Evolutionary conservation across 2,113 vertebrate species (phyloP).

Genomic region (Strix uralensis): DNA sequence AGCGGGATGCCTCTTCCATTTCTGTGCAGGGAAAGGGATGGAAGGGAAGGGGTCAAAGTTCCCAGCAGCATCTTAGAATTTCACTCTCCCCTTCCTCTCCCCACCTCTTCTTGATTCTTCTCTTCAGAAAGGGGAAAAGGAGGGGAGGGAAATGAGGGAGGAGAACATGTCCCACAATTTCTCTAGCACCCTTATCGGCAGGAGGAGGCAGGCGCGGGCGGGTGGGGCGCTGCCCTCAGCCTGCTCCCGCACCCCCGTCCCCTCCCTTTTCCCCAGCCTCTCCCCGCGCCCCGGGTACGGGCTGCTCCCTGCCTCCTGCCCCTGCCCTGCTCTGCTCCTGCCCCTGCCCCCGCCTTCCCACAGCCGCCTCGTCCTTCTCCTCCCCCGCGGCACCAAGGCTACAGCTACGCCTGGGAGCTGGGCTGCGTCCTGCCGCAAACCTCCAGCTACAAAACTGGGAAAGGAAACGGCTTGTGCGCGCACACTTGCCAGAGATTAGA

Average conservation of each 20-base stretch:
- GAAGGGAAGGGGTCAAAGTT: background rate
- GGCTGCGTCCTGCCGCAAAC: background rate
- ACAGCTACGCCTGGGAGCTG: background rate
- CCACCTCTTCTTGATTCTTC: background rate
- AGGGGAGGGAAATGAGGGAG: background rate
- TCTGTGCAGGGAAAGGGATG: background rate
- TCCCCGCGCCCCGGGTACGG: background rate
- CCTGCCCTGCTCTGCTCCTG: too few relatives aligned
- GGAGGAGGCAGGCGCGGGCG: background rate
- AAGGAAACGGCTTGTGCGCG: background rate
- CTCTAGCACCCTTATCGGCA: background rate
- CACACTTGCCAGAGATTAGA: conserved; percentile 18
- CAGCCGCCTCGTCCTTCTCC: background rate
- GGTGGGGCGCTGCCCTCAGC: background rate
- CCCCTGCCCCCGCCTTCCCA: background rate
- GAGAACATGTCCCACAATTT: background rate
- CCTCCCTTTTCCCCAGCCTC: background rate
- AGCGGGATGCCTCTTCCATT: background rate
- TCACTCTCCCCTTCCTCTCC: background rate
- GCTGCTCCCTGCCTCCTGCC: background rate
- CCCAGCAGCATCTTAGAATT: background rate
- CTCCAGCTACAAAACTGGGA: background rate
- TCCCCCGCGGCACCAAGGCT: background rate
- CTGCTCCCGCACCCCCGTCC: background rate
- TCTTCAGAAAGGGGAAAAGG: background rate